These are phyloP conservation scores for Labrus mixtus DNA, from an alignment of 2,113 vertebrate species.

Conservation along the genomic window DNA sequence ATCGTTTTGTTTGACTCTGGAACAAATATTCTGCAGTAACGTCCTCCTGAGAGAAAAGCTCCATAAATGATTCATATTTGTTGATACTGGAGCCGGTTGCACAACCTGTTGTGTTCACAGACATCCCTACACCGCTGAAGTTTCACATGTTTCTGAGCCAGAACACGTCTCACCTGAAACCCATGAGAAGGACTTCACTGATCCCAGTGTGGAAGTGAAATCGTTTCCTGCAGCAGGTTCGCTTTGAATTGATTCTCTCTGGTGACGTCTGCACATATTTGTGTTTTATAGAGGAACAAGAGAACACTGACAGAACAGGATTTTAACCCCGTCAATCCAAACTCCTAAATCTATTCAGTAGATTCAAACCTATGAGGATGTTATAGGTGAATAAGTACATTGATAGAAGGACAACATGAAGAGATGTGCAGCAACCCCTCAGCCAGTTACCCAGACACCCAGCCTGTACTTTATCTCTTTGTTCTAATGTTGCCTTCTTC, in stretches of 20 bases:
- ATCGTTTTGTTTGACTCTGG: conserved; percentile 35
- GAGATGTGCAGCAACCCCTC: no score
- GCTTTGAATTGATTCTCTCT: background rate
- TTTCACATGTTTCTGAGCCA: conserved; percentile 8
- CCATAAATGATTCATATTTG: background rate
- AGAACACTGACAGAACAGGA: background rate
- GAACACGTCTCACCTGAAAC: conserved; percentile 11
- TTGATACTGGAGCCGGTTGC: background rate
- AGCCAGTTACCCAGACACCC: no score
- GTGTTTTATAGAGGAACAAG: no score
- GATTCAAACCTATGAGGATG: no score
- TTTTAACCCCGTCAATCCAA: background rate
- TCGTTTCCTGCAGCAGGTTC: background rate
- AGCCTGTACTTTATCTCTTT: no score
- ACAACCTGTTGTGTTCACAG: background rate
- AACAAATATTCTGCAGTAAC: conserved; percentile 24
- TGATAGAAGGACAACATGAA: no score
- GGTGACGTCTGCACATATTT: background rate
- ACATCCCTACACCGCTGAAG: background rate
- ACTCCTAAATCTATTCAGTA: no score
- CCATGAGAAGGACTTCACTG: background rate
- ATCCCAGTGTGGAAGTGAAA: background rate
- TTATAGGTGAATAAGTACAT: no score
- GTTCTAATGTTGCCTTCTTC: no score
- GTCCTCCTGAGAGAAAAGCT: background rate